Conservation (phyloP, 2,888 invertebrate genomes). For the Nephrocerus scutellatus region DNA sequence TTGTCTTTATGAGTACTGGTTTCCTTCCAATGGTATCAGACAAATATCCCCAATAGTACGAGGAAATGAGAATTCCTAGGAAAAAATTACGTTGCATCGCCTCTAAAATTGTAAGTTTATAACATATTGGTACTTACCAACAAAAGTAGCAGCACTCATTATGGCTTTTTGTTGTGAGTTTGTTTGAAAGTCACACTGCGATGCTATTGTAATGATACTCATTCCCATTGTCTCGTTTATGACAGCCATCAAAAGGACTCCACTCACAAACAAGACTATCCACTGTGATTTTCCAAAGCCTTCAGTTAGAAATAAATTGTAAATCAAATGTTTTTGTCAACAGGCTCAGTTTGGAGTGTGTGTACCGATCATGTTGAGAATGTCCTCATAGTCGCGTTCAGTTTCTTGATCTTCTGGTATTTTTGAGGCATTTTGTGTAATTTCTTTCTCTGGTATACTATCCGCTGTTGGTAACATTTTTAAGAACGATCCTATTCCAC, state of each 20-base stretch:
- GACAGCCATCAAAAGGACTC: constrained; percentile 59
- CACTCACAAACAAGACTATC: constrained; percentile 54
- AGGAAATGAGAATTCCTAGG: constrained; percentile 52
- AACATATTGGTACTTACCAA: constrained; percentile 51
- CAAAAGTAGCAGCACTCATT: constrained; percentile 59
- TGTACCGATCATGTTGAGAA: too few relatives aligned
- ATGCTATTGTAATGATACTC: constrained; percentile 61
- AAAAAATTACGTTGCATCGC: too few relatives aligned
- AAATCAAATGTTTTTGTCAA: neutral
- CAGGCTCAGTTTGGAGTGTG: too few relatives aligned
- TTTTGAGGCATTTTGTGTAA: too few relatives aligned
- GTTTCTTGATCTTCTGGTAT: too few relatives aligned
- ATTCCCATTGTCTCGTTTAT: constrained; percentile 63
- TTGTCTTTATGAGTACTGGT: constrained; percentile 48
- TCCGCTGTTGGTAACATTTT: too few relatives aligned
- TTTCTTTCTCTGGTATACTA: too few relatives aligned
- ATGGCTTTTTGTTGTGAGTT: constrained; percentile 55
- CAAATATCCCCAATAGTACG: constrained; percentile 55
- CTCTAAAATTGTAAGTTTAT: too few relatives aligned
- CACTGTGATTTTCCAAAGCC: constrained; percentile 62
- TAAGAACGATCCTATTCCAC: too few relatives aligned
- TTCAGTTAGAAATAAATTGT: constrained; percentile 28
- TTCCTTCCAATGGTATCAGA: constrained; percentile 53
- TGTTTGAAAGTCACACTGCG: constrained; percentile 61
- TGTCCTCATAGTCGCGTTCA: too few relatives aligned